A percentile compares a stretch with the other conserved stretches of the same genome.
phyloP scores from a whole-genome alignment of 2,888 invertebrate species.

The Calephelis perditalis region DNA sequence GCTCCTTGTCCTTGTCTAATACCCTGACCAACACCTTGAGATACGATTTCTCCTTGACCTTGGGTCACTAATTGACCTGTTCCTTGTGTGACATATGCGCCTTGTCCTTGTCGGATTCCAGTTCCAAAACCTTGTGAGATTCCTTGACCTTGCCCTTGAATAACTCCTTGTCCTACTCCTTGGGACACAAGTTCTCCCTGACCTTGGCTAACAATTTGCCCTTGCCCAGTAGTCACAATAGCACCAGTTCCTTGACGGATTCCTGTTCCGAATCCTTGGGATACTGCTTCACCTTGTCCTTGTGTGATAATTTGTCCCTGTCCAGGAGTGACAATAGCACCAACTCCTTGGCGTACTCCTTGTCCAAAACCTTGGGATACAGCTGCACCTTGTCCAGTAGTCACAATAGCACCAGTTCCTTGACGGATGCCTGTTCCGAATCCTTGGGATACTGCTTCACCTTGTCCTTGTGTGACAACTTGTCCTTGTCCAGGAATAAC shows the following conservation, averaged over 20 bases:
- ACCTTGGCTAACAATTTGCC: too few species aligned
- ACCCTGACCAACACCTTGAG: conserved; percentile 22
- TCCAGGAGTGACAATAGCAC: conserved; percentile 28
- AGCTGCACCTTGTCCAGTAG: conserved; percentile 14
- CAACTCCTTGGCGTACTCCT: conserved; percentile 33
- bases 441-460: too few species aligned
- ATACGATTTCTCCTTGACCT: conserved; percentile 26
- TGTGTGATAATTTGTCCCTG: conserved; percentile 23
- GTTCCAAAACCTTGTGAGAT: conserved; percentile 29
- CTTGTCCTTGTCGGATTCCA: conserved; percentile 20
- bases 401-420: too few species aligned
- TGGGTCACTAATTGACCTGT: conserved; percentile 22
- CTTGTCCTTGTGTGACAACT: too few species aligned
- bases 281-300: conserved; percentile 30
- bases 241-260: conserved; percentile 22
- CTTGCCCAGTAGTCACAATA: too few species aligned
- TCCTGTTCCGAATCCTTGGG: conserved; percentile 34
- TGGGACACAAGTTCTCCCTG: conserved; percentile 22
- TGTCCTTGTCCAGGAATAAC: too few species aligned
- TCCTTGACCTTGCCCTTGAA: conserved; percentile 28
- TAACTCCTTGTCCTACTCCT: conserved; percentile 24
- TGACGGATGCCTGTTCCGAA: too few species aligned
- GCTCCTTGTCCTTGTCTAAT: conserved; percentile 39
- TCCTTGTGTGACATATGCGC: conserved; percentile 19
- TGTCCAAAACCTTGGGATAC: conserved; percentile 33